Percentiles rank a stretch among this genome's conserved stretches.
Evolutionary conservation across 2,113 vertebrate genomes (phyloP).

Genomic region (Lophotis ruficrista): DNA sequence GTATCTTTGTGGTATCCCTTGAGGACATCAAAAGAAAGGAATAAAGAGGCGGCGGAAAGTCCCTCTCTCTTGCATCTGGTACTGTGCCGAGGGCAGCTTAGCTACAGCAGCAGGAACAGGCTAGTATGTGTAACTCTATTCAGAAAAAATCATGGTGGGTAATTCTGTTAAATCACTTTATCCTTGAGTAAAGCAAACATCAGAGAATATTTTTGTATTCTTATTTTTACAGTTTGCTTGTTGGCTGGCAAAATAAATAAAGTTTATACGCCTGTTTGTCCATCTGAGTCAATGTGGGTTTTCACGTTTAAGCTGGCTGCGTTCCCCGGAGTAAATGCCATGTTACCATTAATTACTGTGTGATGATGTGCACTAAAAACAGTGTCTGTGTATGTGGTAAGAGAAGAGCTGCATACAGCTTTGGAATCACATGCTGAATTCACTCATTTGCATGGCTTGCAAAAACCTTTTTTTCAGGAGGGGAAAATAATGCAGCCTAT

Average conservation of each 20-base stretch:
- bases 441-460: background rate
- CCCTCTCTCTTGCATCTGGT: background rate
- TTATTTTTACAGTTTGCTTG: constrained; percentile 52
- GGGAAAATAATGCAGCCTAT: background rate
- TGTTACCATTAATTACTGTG: constrained; percentile 41
- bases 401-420: background rate
- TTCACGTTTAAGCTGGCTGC: constrained; percentile 47
- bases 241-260: constrained; percentile 43
- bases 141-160: constrained; percentile 2
- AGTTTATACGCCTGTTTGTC: constrained; percentile 44
- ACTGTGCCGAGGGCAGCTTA: background rate
- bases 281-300: constrained; percentile 37
- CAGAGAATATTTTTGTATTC: constrained; percentile 39
- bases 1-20: background rate
- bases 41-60: background rate
- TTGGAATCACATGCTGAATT: background rate
- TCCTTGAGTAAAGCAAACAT: constrained; percentile 26
- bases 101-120: background rate
- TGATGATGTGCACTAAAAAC: constrained; percentile 42
- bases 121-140: background rate
- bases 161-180: constrained; percentile 45
- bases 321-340: constrained; percentile 51
- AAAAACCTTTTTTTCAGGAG: background rate
- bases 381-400: constrained; percentile 9
- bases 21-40: background rate